Percentiles rank a stretch among this genome's conserved stretches.
These are phyloP conservation scores for Amorpha juglandis DNA, from an alignment of 2,888 invertebrate genomes.

Conservation along the genomic window DNA sequence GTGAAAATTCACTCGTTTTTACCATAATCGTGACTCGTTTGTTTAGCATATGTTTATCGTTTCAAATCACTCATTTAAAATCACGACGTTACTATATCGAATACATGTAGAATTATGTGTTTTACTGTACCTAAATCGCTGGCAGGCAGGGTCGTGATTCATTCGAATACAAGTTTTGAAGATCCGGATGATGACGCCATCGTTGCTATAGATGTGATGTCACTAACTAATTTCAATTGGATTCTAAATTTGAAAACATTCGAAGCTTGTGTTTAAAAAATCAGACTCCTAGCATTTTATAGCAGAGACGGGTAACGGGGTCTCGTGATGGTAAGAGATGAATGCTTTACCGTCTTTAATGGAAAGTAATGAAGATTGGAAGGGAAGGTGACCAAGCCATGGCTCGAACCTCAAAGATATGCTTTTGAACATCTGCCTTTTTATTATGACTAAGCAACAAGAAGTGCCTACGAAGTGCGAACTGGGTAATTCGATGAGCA, in stretches of 20 bases:
- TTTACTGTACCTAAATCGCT: background rate
- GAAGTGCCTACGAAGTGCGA: too few relatives aligned
- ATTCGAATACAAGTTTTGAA: background rate
- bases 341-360: too few relatives aligned
- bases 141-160: background rate
- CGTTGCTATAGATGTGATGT: background rate
- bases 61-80: constrained; percentile 1
- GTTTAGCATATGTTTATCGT: background rate
- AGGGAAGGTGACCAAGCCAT: too few relatives aligned
- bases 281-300: too few relatives aligned
- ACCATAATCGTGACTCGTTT: background rate
- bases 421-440: too few relatives aligned
- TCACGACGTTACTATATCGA: constrained; percentile 7
- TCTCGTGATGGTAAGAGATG: too few relatives aligned
- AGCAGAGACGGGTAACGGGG: too few relatives aligned
- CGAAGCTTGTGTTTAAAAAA: background rate
- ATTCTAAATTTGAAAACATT: background rate
- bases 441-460: too few relatives aligned
- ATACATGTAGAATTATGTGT: background rate
- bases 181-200: constrained; percentile 20
- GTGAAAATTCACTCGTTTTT: constrained; percentile 13
- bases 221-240: background rate
- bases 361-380: too few relatives aligned
- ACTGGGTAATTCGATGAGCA: too few relatives aligned
- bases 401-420: too few relatives aligned